phyloP scores from a whole-genome alignment of 1,140 invertebrate genomes.

The Brachystomella parvula region DNA sequence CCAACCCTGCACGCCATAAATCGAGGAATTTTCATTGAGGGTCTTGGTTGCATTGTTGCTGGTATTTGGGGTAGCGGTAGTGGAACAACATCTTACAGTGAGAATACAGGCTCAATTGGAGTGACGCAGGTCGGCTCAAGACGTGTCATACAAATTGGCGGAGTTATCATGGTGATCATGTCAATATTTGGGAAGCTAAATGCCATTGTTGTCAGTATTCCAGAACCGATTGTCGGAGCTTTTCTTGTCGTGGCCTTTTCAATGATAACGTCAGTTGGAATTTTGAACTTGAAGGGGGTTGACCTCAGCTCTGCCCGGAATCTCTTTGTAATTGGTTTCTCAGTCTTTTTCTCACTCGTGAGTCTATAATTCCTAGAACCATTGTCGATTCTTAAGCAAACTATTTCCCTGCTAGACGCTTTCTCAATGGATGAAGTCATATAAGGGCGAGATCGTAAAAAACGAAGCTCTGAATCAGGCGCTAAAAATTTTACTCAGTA shows the following conservation, averaged over 20 bases:
- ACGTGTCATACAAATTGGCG: conserved; percentile 67
- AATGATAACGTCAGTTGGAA: conserved; percentile 54
- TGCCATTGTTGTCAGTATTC: conserved; percentile 76
- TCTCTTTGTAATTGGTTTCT: conserved; percentile 75
- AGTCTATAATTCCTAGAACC: conserved; percentile 16
- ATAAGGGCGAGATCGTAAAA: conserved; percentile 51
- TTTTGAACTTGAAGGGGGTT: conserved; percentile 62
- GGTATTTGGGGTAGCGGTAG: conserved; percentile 53
- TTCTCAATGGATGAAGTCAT: conserved; percentile 62
- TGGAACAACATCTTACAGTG: conserved; percentile 67
- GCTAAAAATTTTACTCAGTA: conserved; percentile 67
- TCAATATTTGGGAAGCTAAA: conserved; percentile 73
- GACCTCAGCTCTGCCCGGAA: conserved; percentile 72
- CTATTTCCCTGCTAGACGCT: conserved; percentile 48
- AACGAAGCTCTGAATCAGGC: conserved; percentile 61
- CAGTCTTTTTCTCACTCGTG: conserved; percentile 72
- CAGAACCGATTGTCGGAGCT: conserved; percentile 53
- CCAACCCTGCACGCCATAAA: conserved; percentile 49
- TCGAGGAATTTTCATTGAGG: conserved; percentile 73
- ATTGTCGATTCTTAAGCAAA: not conserved
- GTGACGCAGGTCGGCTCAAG: conserved; percentile 24
- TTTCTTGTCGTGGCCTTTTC: conserved; percentile 24
- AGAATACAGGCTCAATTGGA: conserved; percentile 71
- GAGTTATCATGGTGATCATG: conserved; percentile 65
- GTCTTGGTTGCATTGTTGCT: conserved; percentile 69